These are phyloP conservation scores for Antechinus flavipes DNA, from an alignment of 2,113 vertebrate species.

Conservation along the genomic window DNA sequence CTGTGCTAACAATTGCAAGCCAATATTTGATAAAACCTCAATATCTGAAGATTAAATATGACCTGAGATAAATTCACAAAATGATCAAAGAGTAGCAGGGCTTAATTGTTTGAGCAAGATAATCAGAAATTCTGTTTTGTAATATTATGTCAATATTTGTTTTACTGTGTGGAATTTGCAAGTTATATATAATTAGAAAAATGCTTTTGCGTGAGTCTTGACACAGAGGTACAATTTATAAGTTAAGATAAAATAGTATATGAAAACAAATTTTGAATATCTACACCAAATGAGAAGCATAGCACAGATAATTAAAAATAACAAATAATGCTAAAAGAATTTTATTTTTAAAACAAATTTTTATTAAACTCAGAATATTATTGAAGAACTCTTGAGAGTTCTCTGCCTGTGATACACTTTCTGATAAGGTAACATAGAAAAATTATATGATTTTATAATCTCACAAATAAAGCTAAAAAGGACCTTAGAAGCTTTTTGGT, in stretches of 20 bases:
- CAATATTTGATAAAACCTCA: not conserved
- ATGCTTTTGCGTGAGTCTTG: not conserved
- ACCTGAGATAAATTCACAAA: not conserved
- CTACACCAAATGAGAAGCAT: not conserved
- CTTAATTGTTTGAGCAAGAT: conserved; percentile 22
- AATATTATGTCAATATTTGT: not conserved
- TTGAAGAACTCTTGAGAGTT: not conserved
- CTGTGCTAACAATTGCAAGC: conserved; percentile 14
- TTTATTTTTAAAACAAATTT: not conserved
- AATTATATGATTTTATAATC: not conserved
- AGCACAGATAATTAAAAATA: not conserved
- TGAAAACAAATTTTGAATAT: not conserved
- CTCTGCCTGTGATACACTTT: not conserved
- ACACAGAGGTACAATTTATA: not conserved
- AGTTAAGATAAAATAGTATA: conserved; percentile 8
- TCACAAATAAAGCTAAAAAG: not conserved
- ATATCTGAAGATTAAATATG: not conserved
- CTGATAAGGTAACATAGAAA: not conserved
- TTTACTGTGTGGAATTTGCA: conserved; percentile 7
- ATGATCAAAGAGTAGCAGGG: not conserved
- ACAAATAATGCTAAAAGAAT: conserved; percentile 27
- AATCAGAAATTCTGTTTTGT: not conserved
- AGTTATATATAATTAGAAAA: not conserved
- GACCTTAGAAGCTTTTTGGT: not conserved
- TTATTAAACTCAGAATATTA: not conserved